phyloP scores from a whole-genome alignment of 2,113 vertebrate species.

The Malurus cyaneus region DNA sequence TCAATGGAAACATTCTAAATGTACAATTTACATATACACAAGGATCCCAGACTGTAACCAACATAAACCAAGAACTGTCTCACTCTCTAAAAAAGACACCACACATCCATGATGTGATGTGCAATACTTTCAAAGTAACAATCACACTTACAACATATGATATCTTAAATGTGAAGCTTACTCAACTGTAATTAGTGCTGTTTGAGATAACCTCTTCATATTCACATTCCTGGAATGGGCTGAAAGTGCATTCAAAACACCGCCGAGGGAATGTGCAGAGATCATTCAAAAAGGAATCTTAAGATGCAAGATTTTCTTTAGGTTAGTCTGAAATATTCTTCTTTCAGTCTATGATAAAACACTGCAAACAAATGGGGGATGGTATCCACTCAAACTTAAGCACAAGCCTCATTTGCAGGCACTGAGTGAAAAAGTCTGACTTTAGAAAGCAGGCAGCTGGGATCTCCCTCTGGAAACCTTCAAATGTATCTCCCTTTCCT shows the following conservation, averaged over 20 bases:
- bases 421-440: background rate
- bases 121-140: conserved; percentile 12
- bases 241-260: conserved; percentile 68
- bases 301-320: conserved; percentile 67
- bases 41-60: background rate
- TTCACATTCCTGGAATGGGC: conserved; percentile 67
- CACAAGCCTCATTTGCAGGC: conserved; percentile 42
- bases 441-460: conserved; percentile 4
- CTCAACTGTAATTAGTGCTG: conserved; percentile 68
- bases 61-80: background rate
- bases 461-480: conserved; percentile 32
- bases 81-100: conserved; percentile 8
- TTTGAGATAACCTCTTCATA: conserved; percentile 69
- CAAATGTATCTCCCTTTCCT: background rate
- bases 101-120: background rate
- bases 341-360: conserved; percentile 53
- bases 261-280: conserved; percentile 66
- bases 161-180: conserved; percentile 56
- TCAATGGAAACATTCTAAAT: background rate
- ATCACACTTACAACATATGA: conserved; percentile 48
- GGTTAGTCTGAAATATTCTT: conserved; percentile 64
- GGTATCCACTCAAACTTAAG: conserved; percentile 55
- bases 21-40: background rate
- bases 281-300: conserved; percentile 71
- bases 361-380: conserved; percentile 52